A percentile compares a stretch with the other conserved stretches of the same genome.
Evolutionary conservation across 2,888 invertebrate species (phyloP).

Genomic region (Parnassius apollo): DNA sequence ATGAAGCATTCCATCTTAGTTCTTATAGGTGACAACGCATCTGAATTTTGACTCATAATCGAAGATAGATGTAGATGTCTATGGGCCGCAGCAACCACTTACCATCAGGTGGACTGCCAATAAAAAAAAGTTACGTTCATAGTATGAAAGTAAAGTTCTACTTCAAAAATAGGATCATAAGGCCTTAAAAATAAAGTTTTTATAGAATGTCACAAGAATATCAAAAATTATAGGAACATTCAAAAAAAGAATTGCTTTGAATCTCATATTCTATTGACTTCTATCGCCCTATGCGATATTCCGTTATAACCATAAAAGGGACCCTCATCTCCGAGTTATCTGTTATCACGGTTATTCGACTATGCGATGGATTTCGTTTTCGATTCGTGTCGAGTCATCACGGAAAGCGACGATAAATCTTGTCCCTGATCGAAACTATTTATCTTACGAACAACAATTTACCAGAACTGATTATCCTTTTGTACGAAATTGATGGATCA

Average conservation of each 20-base stretch:
- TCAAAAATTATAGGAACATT: no score
- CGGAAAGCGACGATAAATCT: conserved; percentile 59
- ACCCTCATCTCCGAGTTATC: conserved; percentile 25
- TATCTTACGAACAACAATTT: conserved; percentile 42
- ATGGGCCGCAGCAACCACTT: no score
- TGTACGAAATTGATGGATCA: conserved; percentile 25
- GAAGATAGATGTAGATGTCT: no score
- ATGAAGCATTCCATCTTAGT: no score
- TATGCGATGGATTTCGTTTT: conserved; percentile 41
- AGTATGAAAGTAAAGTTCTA: no score
- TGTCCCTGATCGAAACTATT: conserved; percentile 44
- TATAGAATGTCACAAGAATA: no score
- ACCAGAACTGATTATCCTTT: conserved; percentile 34
- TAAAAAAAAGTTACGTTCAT: no score
- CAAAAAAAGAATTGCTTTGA: neutral
- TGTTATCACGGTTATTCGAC: conserved; percentile 27
- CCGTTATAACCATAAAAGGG: conserved; percentile 19
- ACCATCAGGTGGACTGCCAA: no score
- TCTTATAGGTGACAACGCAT: no score
- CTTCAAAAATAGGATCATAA: no score
- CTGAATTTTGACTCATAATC: no score
- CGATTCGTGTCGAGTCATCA: conserved; percentile 56
- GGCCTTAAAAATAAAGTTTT: neutral
- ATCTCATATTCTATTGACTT: conserved; percentile 14
- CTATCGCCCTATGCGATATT: conserved; percentile 11